Conservation (phyloP, 2,113 vertebrate species). For the Stictonetta naevosa region DNA sequence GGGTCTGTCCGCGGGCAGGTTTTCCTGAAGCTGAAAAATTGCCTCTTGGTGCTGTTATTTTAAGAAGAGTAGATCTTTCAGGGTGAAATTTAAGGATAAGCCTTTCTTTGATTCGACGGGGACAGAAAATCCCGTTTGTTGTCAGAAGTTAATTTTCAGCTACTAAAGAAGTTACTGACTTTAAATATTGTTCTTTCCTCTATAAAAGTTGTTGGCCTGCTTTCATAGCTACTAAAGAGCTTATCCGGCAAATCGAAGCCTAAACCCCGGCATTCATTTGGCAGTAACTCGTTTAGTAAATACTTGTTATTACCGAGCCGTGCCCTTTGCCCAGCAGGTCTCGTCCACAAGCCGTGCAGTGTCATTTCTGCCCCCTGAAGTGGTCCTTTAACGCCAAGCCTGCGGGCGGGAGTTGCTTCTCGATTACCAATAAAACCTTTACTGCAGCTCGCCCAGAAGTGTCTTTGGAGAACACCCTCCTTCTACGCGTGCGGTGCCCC, state of each 20-base stretch:
- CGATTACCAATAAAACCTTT: background rate
- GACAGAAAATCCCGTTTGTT: background rate
- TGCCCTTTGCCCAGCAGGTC: background rate
- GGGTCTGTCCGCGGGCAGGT: background rate
- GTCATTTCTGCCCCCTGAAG: background rate
- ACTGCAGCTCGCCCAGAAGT: background rate
- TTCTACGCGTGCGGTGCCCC: background rate
- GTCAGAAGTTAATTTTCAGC: constrained; percentile 8
- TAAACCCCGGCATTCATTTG: background rate
- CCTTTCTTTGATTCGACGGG: background rate
- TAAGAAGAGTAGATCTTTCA: background rate
- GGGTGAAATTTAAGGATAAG: background rate
- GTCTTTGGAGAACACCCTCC: background rate
- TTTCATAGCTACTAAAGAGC: background rate
- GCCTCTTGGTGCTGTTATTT: background rate
- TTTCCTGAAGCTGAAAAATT: background rate
- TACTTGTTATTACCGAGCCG: background rate
- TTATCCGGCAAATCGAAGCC: background rate
- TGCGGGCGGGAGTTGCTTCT: background rate
- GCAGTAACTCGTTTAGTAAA: background rate
- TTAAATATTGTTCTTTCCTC: constrained; percentile 7
- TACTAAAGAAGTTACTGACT: background rate
- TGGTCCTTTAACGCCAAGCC: background rate
- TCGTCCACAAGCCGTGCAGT: background rate
- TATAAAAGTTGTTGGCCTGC: constrained; percentile 10